phyloP scores from a whole-genome alignment of 2,113 vertebrate genomes.

The Otolemur garnettii region DNA sequence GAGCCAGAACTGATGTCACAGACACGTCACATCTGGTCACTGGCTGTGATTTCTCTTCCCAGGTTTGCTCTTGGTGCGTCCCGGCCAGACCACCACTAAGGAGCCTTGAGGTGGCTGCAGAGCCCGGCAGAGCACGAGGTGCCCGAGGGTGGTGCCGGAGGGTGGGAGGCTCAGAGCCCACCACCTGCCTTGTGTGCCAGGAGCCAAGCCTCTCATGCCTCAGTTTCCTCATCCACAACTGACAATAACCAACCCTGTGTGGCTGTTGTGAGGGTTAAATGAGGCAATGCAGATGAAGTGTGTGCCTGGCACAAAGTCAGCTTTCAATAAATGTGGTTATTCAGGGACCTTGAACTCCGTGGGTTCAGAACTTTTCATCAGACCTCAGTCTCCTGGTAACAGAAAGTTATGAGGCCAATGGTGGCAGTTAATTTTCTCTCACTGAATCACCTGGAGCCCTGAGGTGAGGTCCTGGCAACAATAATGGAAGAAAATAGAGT shows the following conservation, averaged over 20 bases:
- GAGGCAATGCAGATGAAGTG: not conserved
- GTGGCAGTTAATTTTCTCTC: not conserved
- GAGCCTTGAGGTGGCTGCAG: fast-evolving
- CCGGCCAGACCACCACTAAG: fast-evolving
- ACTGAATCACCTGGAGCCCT: not conserved
- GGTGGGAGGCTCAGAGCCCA: fast-evolving
- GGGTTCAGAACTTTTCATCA: not conserved
- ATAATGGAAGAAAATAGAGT: not conserved
- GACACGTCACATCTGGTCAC: fast-evolving
- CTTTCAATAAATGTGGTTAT: not conserved
- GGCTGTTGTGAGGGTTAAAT: not conserved
- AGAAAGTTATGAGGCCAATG: not conserved
- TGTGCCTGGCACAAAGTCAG: not conserved
- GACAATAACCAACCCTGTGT: fast-evolving
- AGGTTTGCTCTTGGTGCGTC: fast-evolving
- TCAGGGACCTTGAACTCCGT: not conserved
- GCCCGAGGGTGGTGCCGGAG: fast-evolving
- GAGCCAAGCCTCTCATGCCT: not conserved
- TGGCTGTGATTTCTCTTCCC: not conserved
- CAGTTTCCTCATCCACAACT: not conserved
- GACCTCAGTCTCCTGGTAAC: not conserved
- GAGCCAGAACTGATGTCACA: fast-evolving
- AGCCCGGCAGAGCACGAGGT: fast-evolving
- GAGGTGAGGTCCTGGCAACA: not conserved
- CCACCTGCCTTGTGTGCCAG: not conserved